Conservation (phyloP, 1,140 invertebrate genomes). For the Carposina sasakii region DNA sequence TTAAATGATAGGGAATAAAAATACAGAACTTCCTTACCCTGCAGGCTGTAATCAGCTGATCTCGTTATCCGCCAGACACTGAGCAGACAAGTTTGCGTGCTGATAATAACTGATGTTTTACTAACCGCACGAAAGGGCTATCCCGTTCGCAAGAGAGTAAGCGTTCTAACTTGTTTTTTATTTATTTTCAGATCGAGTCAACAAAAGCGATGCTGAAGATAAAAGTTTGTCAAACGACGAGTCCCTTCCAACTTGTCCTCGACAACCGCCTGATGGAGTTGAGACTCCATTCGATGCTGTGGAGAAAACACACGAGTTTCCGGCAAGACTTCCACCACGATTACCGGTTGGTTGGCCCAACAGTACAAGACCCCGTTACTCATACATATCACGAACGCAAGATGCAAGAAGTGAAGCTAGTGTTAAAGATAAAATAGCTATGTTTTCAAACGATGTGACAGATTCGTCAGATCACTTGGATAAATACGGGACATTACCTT, state of each 20-base stretch:
- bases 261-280: conserved; percentile 90
- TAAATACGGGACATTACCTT: conserved; percentile 66
- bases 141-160: background rate
- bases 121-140: background rate
- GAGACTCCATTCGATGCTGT: conserved; percentile 86
- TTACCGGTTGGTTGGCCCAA: conserved; percentile 44
- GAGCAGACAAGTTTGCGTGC: conserved; percentile 25
- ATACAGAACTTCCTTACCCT: background rate
- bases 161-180: conserved; percentile 12
- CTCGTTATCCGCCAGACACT: conserved; percentile 18
- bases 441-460: conserved; percentile 80
- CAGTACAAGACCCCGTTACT: conserved; percentile 46
- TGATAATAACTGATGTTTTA: conserved; percentile 21
- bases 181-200: conserved; percentile 55
- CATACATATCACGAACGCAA: conserved; percentile 73
- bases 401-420: conserved; percentile 85
- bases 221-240: conserved; percentile 67
- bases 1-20: background rate
- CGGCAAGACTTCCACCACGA: conserved; percentile 47
- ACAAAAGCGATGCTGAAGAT: conserved; percentile 61
- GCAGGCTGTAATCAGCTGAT: conserved; percentile 19
- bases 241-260: conserved; percentile 73
- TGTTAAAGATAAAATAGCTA: conserved; percentile 90
- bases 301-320: conserved; percentile 71
- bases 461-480: conserved; percentile 65